phyloP scores from a whole-genome alignment of 2,113 vertebrate genomes.

The Falcunculus frontatus region DNA sequence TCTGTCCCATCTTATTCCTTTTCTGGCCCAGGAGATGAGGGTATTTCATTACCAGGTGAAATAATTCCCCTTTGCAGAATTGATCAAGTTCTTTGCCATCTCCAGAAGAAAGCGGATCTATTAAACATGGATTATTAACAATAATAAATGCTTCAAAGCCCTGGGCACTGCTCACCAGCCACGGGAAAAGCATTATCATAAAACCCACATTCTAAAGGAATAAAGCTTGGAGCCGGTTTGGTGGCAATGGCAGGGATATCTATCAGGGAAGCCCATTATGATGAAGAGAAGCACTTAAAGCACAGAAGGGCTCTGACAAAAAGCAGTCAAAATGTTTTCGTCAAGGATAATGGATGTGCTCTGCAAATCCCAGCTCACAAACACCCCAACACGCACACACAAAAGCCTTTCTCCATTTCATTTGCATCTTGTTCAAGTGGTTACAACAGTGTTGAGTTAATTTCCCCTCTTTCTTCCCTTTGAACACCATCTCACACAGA shows the following conservation, averaged over 20 bases:
- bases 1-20: background rate
- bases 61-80: background rate
- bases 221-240: background rate
- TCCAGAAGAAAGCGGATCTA: background rate
- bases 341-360: background rate
- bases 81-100: background rate
- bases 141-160: slow-evolving; percentile 27
- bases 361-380: background rate
- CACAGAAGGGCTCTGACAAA: slow-evolving; percentile 28
- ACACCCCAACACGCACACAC: background rate
- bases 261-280: slow-evolving; percentile 30
- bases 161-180: background rate
- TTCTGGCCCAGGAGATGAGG: background rate
- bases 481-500: background rate
- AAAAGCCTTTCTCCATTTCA: background rate
- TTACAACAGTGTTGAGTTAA: background rate
- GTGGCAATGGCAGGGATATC: background rate
- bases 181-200: background rate
- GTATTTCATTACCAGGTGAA: slow-evolving; percentile 5
- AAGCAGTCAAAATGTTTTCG: slow-evolving; percentile 21
- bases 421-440: background rate
- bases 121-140: slow-evolving; percentile 34
- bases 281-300: slow-evolving; percentile 28
- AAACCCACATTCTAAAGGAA: background rate
- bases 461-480: background rate